phyloP scores from a whole-genome alignment of 1,140 invertebrate genomes.

The Tetramorium parvispinum region DNA sequence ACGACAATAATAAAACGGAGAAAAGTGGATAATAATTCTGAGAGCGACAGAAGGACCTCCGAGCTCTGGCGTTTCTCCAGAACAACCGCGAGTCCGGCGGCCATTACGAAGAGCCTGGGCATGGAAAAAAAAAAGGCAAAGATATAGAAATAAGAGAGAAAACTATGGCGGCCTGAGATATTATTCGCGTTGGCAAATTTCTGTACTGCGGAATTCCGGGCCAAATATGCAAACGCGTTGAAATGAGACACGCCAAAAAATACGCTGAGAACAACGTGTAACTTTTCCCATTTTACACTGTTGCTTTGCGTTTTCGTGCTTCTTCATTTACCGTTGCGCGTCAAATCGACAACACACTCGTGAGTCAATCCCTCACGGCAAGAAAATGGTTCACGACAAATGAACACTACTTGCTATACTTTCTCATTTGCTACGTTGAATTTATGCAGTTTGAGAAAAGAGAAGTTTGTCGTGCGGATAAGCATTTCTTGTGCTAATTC shows the following conservation, averaged over 20 bases:
- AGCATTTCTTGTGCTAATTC: conserved; percentile 19
- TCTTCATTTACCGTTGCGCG: conserved; percentile 5
- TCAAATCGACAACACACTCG: conserved; percentile 35
- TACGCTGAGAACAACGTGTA: conserved; percentile 22
- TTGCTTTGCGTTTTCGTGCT: conserved; percentile 19
- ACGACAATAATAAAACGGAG: conserved; percentile 57
- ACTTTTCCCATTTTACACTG: conserved; percentile 48
- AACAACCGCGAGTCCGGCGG: conserved; percentile 31
- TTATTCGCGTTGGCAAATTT: conserved; percentile 39
- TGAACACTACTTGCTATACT: conserved; percentile 26
- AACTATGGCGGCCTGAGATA: conserved; percentile 16
- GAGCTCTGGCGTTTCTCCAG: conserved; percentile 50
- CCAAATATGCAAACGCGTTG: conserved; percentile 44
- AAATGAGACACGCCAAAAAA: conserved; percentile 12
- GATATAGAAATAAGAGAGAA: conserved; percentile 11
- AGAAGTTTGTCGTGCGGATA: conserved; percentile 26
- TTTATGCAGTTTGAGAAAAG: conserved; percentile 5
- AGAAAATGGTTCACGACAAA: conserved; percentile 7
- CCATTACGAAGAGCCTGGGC: conserved; percentile 39
- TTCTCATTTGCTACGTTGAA: conserved; percentile 44
- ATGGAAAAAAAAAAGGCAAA: conserved; percentile 1
- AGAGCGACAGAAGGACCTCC: conserved; percentile 44
- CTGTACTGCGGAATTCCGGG: conserved; percentile 31
- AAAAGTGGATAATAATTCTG: conserved; percentile 60
- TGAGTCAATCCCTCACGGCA: conserved; percentile 22